These are phyloP conservation scores for Heliangelus exortis DNA, from an alignment of 2,797 vertebrate species.

Conservation along the genomic window DNA sequence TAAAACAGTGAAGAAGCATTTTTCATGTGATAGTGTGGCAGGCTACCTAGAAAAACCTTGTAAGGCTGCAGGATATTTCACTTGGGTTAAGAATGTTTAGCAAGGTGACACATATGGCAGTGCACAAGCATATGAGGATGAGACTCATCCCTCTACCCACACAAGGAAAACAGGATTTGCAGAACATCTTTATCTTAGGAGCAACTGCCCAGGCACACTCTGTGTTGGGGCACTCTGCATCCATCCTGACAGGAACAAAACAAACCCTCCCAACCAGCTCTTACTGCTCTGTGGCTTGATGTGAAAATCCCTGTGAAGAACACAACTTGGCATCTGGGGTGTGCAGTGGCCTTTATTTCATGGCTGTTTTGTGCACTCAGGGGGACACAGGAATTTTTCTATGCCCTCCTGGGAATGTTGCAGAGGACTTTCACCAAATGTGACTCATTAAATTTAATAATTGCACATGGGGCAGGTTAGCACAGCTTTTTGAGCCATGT, in stretches of 20 bases:
- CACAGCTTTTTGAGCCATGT: background rate
- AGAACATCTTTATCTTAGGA: background rate
- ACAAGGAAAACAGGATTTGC: background rate
- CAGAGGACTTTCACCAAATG: background rate
- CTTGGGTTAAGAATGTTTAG: background rate
- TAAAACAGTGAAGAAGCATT: background rate
- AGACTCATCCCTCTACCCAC: too few species aligned
- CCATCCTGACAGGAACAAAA: background rate
- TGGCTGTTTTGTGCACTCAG: background rate
- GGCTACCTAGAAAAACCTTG: background rate
- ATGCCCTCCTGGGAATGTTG: rapidly evolving
- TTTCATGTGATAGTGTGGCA: background rate
- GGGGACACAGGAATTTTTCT: background rate
- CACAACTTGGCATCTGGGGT: background rate
- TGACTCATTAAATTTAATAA: background rate
- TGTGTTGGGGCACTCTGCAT: background rate
- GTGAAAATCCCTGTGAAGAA: background rate
- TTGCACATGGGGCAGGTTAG: too few species aligned
- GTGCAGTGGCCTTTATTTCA: background rate
- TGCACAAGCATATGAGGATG: background rate
- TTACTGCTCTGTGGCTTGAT: background rate
- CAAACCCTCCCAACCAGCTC: background rate
- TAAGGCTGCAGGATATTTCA: background rate
- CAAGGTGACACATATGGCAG: rapidly evolving
- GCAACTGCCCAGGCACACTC: rapidly evolving